Percentiles rank a stretch among this genome's conserved stretches.
Conservation (phyloP, 2,797 vertebrate genomes). For the Serranus cabrilla region DNA sequence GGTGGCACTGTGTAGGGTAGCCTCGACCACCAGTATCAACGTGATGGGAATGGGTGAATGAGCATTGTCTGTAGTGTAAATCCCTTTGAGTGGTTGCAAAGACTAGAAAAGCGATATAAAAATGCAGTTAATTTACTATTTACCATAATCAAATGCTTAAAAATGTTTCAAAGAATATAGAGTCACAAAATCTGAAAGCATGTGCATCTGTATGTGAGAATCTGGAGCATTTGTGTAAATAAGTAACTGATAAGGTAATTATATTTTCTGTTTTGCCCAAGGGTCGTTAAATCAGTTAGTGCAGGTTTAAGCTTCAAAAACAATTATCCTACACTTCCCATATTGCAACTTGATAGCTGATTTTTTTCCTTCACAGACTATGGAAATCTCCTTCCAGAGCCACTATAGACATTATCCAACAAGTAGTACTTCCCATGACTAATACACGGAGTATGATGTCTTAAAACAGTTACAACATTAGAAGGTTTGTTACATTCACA, state of each 20-base stretch:
- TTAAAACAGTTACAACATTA: not conserved
- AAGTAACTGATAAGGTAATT: not conserved
- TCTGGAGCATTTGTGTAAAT: constrained; percentile 1
- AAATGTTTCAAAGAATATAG: no score
- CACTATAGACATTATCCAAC: not conserved
- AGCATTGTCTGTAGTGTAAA: no score
- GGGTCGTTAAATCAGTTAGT: not conserved
- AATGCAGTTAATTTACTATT: no score
- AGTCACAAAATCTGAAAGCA: not conserved
- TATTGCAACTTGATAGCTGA: not conserved
- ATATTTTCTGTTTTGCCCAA: not conserved
- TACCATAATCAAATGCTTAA: no score
- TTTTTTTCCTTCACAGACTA: not conserved
- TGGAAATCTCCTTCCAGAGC: no score
- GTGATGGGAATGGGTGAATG: no score
- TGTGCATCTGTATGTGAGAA: not conserved
- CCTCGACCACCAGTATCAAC: no score
- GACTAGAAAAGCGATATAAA: no score
- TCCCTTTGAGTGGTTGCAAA: no score
- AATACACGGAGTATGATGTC: no score
- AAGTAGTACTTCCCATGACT: no score
- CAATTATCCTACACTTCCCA: not conserved
- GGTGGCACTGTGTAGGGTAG: no score
- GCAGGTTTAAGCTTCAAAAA: not conserved
- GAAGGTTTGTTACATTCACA: not conserved